Conservation (phyloP, 2,113 vertebrate genomes). For the Microtus montanus region DNA sequence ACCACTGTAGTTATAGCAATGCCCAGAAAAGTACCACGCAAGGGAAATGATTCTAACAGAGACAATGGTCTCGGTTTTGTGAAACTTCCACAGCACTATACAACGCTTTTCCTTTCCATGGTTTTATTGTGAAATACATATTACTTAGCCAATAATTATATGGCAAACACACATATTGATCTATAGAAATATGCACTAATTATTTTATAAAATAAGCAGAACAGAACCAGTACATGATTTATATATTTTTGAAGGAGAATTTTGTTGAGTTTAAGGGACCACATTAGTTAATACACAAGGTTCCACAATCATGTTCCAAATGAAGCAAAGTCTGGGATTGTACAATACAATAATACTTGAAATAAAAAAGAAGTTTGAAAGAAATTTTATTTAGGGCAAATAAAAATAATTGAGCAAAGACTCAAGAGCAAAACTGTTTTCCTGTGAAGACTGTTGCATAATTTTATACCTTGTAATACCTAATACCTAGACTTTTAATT, state of each 20-base stretch:
- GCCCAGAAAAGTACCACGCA: neutral
- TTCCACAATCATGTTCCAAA: neutral
- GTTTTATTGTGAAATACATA: constrained; percentile 51
- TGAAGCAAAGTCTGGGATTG: neutral
- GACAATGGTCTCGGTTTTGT: neutral
- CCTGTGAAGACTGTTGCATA: neutral
- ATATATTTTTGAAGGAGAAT: constrained; percentile 20
- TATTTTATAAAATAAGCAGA: constrained; percentile 46
- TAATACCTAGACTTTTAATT: constrained; percentile 19
- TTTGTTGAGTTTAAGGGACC: neutral
- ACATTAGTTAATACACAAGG: constrained; percentile 5
- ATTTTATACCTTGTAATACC: neutral
- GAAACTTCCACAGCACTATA: neutral
- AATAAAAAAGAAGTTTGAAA: constrained; percentile 26
- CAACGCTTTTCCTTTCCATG: neutral
- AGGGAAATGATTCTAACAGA: constrained; percentile 14
- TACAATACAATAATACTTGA: neutral
- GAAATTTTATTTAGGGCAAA: neutral
- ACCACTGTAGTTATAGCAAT: neutral
- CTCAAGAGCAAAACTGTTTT: neutral
- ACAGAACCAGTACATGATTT: neutral
- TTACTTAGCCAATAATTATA: constrained; percentile 46
- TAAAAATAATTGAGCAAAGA: constrained; percentile 32
- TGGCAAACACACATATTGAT: neutral
- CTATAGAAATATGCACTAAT: neutral